Evolutionary conservation across 2,888 invertebrate species (phyloP).

Genomic region (Oxyscelio sp.): DNA sequence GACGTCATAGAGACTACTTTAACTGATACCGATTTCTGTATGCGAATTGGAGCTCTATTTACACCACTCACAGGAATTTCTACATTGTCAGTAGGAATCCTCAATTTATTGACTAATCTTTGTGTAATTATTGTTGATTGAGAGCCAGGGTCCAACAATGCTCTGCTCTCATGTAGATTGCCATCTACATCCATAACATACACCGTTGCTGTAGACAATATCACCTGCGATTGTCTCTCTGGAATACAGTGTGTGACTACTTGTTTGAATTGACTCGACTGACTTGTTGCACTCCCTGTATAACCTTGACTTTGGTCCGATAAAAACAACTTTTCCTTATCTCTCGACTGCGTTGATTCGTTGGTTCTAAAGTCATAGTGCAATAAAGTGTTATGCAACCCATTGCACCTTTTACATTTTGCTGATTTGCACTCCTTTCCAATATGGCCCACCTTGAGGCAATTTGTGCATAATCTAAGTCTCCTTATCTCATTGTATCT

Average conservation of each 20-base stretch:
- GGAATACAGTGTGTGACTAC: slow-evolving; percentile 15
- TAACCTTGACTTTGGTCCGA: no score
- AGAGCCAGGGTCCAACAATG: slow-evolving; percentile 6
- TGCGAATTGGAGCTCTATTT: not conserved
- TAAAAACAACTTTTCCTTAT: no score
- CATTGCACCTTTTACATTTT: slow-evolving; percentile 8
- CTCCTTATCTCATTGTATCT: not conserved
- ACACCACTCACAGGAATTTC: not conserved
- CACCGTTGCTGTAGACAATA: slow-evolving; percentile 12
- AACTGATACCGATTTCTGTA: not conserved
- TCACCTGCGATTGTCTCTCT: not conserved
- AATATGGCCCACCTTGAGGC: not conserved
- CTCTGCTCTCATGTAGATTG: no score
- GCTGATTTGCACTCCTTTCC: slow-evolving; percentile 25
- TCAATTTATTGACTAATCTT: not conserved
- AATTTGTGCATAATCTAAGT: slow-evolving; percentile 14
- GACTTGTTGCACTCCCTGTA: not conserved
- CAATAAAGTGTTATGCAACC: slow-evolving; percentile 8
- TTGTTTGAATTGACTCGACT: not conserved
- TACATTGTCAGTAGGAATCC: not conserved
- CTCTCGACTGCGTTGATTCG: no score
- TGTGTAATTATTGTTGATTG: slow-evolving; percentile 6
- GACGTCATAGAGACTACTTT: slow-evolving; percentile 4
- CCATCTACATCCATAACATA: slow-evolving; percentile 10
- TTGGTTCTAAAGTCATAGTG: not conserved